Evolutionary conservation across 2,113 vertebrate species (phyloP).

Genomic region (Sprattus sprattus): DNA sequence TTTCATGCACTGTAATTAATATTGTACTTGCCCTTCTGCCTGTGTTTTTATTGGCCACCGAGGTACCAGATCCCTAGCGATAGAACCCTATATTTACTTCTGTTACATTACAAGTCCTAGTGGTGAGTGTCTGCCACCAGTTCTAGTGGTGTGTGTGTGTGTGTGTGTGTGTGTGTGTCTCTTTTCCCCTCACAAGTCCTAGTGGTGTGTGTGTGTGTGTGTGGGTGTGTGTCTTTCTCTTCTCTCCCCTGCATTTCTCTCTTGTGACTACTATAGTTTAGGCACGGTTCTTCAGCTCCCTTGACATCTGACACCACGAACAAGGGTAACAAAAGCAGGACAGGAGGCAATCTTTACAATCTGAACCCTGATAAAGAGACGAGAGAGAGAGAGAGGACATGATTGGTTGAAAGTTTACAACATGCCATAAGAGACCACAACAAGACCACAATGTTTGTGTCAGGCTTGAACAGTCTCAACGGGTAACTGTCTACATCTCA

Average conservation of each 20-base stretch:
- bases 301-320: slow-evolving; percentile 75
- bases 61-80: no score
- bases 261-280: slow-evolving; percentile 47
- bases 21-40: no score
- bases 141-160: not conserved
- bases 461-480: no score
- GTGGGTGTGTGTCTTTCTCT: not conserved
- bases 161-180: no score
- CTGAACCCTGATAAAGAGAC: slow-evolving; percentile 62
- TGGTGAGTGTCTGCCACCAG: no score
- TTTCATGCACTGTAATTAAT: no score
- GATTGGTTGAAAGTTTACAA: not conserved
- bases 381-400: not conserved
- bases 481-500: no score
- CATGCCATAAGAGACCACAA: not conserved
- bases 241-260: not conserved
- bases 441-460: no score
- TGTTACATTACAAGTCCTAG: no score
- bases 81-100: no score
- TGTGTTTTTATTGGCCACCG: no score
- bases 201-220: not conserved
- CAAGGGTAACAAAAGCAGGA: slow-evolving; percentile 61
- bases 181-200: no score
- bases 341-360: slow-evolving; percentile 64
- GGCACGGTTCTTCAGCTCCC: slow-evolving; percentile 65